phyloP scores from a whole-genome alignment of 2,888 invertebrate species.

The Tenodera sinensis region DNA sequence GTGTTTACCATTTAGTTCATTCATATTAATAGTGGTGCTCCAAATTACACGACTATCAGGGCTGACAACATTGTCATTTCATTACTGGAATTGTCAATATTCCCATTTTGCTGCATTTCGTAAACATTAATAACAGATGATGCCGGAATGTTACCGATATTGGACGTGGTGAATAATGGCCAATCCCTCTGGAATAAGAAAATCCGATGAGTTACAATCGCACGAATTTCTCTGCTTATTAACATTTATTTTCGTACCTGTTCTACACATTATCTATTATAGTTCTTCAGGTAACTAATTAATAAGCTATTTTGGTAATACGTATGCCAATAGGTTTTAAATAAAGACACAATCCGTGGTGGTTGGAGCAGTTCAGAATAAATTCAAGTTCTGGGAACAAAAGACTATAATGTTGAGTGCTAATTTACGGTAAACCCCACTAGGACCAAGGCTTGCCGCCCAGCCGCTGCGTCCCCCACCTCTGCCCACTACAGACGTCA shows the following conservation, averaged over 20 bases:
- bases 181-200: neutral
- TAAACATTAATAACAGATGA: neutral
- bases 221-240: neutral
- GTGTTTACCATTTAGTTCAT: neutral
- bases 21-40: neutral
- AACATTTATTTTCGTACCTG: neutral
- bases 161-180: neutral
- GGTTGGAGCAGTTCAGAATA: too few species aligned
- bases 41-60: neutral
- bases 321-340: too few species aligned
- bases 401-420: too few species aligned
- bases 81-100: neutral
- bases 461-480: too few species aligned
- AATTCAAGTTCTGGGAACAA: too few species aligned
- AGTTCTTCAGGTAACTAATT: too few species aligned
- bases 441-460: too few species aligned
- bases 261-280: neutral
- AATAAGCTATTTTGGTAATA: too few species aligned
- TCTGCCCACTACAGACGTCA: too few species aligned
- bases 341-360: too few species aligned
- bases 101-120: neutral
- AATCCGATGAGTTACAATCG: too few species aligned
- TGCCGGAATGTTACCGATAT: neutral
- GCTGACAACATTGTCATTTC: neutral
- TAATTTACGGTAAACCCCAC: too few species aligned